A percentile compares a stretch with the other conserved stretches of the same genome.
Evolutionary conservation across 2,888 invertebrate genomes (phyloP).

Genomic region (Saturnia pavonia): DNA sequence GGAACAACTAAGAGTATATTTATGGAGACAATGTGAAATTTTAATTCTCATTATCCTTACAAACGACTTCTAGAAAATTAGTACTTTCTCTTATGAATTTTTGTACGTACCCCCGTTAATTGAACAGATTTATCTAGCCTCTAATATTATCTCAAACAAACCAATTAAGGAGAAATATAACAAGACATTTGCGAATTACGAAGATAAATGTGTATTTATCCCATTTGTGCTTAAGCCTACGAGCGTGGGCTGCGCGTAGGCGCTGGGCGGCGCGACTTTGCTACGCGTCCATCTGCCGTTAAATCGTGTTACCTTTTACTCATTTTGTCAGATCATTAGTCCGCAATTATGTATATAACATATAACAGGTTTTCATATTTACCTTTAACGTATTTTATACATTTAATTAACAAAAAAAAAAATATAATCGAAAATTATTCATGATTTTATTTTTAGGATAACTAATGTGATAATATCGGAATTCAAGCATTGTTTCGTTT

Average conservation of each 20-base stretch:
- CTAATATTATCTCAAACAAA: background rate
- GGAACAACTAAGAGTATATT: too few relatives aligned
- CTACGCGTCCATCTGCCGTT: background rate
- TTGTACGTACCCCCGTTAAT: background rate
- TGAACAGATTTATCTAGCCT: background rate
- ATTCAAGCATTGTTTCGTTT: too few relatives aligned
- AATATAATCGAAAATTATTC: too few relatives aligned
- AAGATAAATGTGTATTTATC: conserved; percentile 6
- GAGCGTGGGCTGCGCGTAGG: background rate
- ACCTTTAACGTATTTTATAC: background rate
- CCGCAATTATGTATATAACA: background rate
- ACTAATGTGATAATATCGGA: too few relatives aligned
- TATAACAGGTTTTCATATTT: background rate
- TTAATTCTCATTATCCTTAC: too few relatives aligned
- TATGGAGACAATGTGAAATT: too few relatives aligned
- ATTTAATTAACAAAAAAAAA: background rate
- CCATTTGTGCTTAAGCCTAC: background rate
- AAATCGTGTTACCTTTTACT: background rate
- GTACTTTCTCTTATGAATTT: background rate
- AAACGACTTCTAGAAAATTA: background rate
- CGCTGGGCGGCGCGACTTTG: background rate
- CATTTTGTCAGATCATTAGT: background rate
- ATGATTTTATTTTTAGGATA: too few relatives aligned
- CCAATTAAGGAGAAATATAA: conserved; percentile 5
- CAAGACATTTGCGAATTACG: background rate